These are phyloP conservation scores for Pristionchus fissidentatus DNA, from an alignment of 2,888 invertebrate species.

Conservation along the genomic window DNA sequence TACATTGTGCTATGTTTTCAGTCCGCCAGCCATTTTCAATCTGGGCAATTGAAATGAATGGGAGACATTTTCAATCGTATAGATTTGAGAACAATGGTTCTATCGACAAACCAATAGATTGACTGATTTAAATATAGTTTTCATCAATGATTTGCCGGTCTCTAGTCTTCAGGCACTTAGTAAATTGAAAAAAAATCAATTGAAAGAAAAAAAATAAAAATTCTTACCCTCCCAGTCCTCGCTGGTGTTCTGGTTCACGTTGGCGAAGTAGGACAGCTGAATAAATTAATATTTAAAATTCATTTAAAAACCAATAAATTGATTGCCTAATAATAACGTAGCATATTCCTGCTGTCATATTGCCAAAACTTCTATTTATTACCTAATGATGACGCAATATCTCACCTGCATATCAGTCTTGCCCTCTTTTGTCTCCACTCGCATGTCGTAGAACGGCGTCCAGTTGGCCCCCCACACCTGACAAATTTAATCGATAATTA, in stretches of 20 bases:
- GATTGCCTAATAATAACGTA: not conserved
- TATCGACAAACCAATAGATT: too few species aligned
- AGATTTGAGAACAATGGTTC: too few species aligned
- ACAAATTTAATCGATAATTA: too few species aligned
- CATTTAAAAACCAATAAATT: not conserved
- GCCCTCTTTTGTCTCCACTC: slow-evolving; percentile 59
- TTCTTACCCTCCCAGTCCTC: slow-evolving; percentile 76
- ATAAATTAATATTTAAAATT: not conserved
- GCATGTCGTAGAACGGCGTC: slow-evolving; percentile 70
- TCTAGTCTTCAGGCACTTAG: too few species aligned
- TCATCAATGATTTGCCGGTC: too few species aligned
- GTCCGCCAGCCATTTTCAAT: too few species aligned
- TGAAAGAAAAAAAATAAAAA: too few species aligned
- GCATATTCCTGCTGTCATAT: not conserved
- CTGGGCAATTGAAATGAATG: too few species aligned
- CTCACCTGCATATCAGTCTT: slow-evolving; percentile 49
- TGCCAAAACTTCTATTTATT: not conserved
- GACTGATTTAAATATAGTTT: too few species aligned
- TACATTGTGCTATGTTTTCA: too few species aligned
- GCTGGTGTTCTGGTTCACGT: slow-evolving; percentile 76
- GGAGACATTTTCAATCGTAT: too few species aligned
- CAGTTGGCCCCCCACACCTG: slow-evolving; percentile 68
- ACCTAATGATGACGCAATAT: not conserved
- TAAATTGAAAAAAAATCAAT: too few species aligned
- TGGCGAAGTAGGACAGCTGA: slow-evolving; percentile 75